These are phyloP conservation scores for Panzeria rudis DNA, from an alignment of 2,888 invertebrate genomes.

Conservation along the genomic window DNA sequence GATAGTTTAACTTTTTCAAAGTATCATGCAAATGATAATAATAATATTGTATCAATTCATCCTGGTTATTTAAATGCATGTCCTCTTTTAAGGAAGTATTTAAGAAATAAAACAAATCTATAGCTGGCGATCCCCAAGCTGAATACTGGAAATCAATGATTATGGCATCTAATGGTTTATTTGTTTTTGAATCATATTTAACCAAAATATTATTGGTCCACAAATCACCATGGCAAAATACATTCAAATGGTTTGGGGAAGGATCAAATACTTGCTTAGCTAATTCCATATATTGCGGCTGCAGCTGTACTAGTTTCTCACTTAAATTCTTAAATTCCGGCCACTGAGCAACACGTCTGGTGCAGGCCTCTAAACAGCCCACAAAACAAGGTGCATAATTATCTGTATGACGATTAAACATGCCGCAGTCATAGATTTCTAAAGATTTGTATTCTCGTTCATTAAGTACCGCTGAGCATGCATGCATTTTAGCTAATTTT, in stretches of 20 bases:
- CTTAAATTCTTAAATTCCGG: slow-evolving; percentile 78
- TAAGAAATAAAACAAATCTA: slow-evolving; percentile 82
- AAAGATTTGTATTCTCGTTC: slow-evolving; percentile 78
- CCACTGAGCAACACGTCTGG: slow-evolving; percentile 77
- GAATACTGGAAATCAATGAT: slow-evolving; percentile 83
- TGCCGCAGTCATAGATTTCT: slow-evolving; percentile 80
- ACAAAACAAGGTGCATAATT: slow-evolving; percentile 79
- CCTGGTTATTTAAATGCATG: slow-evolving; percentile 78
- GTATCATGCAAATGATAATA: slow-evolving; percentile 77
- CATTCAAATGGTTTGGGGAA: slow-evolving; percentile 77
- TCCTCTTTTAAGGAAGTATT: slow-evolving; percentile 81
- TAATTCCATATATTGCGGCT: slow-evolving; percentile 79
- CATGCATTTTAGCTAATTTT: slow-evolving; percentile 85
- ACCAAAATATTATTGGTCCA: slow-evolving; percentile 83
- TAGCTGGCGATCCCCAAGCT: slow-evolving; percentile 82
- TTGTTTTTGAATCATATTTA: slow-evolving; percentile 77
- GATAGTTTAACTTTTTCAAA: slow-evolving; percentile 77
- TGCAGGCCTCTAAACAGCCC: slow-evolving; percentile 79
- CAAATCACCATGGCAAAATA: slow-evolving; percentile 82
- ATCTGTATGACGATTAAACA: slow-evolving; percentile 81
- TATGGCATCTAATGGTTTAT: slow-evolving; percentile 78
- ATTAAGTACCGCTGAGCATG: slow-evolving; percentile 84
- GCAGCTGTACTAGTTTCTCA: slow-evolving; percentile 77
- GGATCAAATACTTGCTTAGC: slow-evolving; percentile 79
- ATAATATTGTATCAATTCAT: slow-evolving; percentile 80